Conservation (phyloP, 2,888 invertebrate genomes). For the Tortrix viridana region DNA sequence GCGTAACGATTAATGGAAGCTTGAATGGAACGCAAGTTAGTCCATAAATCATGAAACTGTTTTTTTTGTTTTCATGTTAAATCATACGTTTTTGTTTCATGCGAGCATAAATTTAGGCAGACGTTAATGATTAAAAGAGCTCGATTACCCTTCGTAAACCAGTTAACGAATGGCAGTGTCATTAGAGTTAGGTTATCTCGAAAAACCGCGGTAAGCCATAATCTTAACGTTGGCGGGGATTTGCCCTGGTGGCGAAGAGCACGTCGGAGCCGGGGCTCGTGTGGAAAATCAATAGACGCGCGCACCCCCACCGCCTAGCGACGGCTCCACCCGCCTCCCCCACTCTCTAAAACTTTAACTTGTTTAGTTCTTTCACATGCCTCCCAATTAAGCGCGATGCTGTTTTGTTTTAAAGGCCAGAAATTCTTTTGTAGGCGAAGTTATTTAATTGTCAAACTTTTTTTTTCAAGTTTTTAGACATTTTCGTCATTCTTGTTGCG, state of each 20-base stretch:
- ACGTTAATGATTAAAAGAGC: not conserved
- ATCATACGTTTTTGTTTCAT: slow-evolving; percentile 12
- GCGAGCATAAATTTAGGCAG: slow-evolving; percentile 7
- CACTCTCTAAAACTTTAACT: slow-evolving; percentile 59
- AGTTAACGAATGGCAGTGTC: slow-evolving; percentile 26
- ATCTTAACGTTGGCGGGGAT: slow-evolving; percentile 60
- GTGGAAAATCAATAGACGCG: slow-evolving; percentile 79
- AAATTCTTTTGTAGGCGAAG: not conserved
- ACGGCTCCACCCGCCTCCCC: slow-evolving; percentile 40
- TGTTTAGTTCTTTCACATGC: slow-evolving; percentile 47
- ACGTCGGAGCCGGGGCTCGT: slow-evolving; percentile 39
- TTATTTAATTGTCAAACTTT: no score
- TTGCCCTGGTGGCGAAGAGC: slow-evolving; percentile 48
- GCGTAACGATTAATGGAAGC: slow-evolving; percentile 30
- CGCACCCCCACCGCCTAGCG: slow-evolving; percentile 55
- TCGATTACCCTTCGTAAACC: slow-evolving; percentile 11
- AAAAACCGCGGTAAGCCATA: slow-evolving; percentile 41
- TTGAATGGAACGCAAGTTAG: slow-evolving; percentile 21
- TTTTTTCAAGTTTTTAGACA: no score
- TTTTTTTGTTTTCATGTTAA: slow-evolving; percentile 12
- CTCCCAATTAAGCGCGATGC: slow-evolving; percentile 31
- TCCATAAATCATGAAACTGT: slow-evolving; percentile 27
- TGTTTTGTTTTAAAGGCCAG: slow-evolving; percentile 5
- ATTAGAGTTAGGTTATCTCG: not conserved
- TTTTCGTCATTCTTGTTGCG: no score